phyloP scores from a whole-genome alignment of 2,113 vertebrate species.

The Columba livia region DNA sequence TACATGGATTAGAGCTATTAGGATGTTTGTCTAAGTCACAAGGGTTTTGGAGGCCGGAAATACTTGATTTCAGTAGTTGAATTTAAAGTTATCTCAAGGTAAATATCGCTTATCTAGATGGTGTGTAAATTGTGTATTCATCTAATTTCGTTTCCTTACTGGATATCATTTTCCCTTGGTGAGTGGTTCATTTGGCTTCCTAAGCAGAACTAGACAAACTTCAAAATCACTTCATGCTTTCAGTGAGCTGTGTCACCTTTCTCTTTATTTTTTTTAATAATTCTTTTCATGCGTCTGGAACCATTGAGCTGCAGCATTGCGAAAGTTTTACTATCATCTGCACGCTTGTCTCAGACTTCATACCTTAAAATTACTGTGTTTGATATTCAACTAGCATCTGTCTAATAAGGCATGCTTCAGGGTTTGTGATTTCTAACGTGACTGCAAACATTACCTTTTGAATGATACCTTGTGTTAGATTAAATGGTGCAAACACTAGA shows the following conservation, averaged over 20 bases:
- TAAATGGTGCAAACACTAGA: neutral
- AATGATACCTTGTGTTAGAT: neutral
- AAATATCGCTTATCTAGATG: constrained; percentile 53
- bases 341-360: neutral
- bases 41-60: constrained; percentile 56
- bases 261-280: constrained; percentile 18
- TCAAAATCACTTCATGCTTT: constrained; percentile 22
- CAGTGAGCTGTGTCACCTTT: constrained; percentile 11
- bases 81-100: constrained; percentile 57
- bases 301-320: neutral
- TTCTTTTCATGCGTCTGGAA: neutral
- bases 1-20: constrained; percentile 28
- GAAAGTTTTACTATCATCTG: neutral
- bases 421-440: neutral
- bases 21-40: constrained; percentile 47
- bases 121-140: constrained; percentile 41
- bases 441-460: neutral
- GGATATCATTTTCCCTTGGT: constrained; percentile 10
- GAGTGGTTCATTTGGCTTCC: constrained; percentile 30
- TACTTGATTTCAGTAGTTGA: constrained; percentile 53
- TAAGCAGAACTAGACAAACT: constrained; percentile 55
- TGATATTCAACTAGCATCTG: neutral
- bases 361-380: neutral
- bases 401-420: neutral
- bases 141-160: constrained; percentile 33